phyloP scores from a whole-genome alignment of 2,888 invertebrate species.

The Habroteleia sp. region DNA sequence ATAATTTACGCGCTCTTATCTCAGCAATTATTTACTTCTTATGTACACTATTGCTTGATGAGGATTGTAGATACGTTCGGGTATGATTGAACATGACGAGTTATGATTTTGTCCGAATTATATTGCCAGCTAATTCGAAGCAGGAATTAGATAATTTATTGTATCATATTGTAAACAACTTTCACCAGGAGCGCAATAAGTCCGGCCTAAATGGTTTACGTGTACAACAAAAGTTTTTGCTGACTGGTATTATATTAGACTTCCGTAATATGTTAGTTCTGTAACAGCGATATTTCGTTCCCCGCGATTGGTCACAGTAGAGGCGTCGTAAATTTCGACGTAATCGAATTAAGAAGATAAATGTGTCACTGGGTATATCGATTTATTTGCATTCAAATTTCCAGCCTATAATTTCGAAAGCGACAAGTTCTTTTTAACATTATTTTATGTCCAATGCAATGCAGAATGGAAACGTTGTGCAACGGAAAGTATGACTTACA shows the following conservation, averaged over 20 bases:
- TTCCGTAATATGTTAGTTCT: constrained; percentile 51
- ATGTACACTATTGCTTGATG: not conserved
- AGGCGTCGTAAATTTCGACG: constrained; percentile 11
- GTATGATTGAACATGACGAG: not conserved
- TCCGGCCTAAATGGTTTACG: constrained; percentile 21
- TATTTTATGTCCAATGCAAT: too few relatives aligned
- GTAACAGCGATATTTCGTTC: constrained; percentile 19
- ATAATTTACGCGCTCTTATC: constrained; percentile 11
- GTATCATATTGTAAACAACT: constrained; percentile 53
- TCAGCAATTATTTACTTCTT: not conserved
- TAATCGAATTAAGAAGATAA: constrained; percentile 35
- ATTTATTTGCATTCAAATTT: too few relatives aligned
- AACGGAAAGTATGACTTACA: too few relatives aligned
- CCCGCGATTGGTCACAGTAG: constrained; percentile 29
- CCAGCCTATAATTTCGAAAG: too few relatives aligned
- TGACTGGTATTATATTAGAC: constrained; percentile 40
- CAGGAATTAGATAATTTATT: constrained; percentile 50
- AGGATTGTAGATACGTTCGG: too few relatives aligned
- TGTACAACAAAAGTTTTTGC: constrained; percentile 42
- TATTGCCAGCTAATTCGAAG: constrained; percentile 13
- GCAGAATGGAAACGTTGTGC: too few relatives aligned
- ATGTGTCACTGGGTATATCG: constrained; percentile 6
- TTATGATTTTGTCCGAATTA: constrained; percentile 6
- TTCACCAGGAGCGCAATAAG: constrained; percentile 34
- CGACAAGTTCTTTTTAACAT: too few relatives aligned